These are phyloP conservation scores for Bradypodion ventrale DNA, from an alignment of 2,797 vertebrate genomes.

Conservation along the genomic window DNA sequence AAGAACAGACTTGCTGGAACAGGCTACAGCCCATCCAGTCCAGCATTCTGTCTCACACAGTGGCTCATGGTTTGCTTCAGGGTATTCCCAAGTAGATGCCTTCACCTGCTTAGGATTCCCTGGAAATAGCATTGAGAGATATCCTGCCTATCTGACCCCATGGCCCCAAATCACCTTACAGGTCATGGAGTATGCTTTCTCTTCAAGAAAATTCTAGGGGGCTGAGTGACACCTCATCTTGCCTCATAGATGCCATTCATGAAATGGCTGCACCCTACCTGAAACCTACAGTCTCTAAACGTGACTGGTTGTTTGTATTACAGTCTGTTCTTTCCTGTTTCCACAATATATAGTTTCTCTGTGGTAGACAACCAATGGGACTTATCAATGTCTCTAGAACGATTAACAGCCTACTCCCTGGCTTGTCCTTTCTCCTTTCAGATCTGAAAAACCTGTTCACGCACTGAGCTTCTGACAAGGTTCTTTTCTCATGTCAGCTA, in stretches of 20 bases:
- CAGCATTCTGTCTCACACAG: too few relatives aligned
- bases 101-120: too few relatives aligned
- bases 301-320: not conserved
- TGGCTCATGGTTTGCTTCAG: too few relatives aligned
- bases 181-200: too few relatives aligned
- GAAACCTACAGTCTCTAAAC: not conserved
- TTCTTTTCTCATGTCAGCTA: not conserved
- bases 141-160: too few relatives aligned
- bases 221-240: not conserved
- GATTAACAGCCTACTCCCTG: not conserved
- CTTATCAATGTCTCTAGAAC: not conserved
- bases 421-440: not conserved
- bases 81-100: too few relatives aligned
- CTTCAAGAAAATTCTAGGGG: not conserved
- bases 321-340: not conserved
- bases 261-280: not conserved
- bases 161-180: too few relatives aligned
- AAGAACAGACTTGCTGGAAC: too few relatives aligned
- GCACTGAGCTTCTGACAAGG: not conserved
- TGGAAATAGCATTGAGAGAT: too few relatives aligned
- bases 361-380: not conserved
- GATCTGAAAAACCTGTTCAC: not conserved
- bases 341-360: not conserved
- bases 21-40: too few relatives aligned
- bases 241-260: not conserved